Base-by-base conservation (phyloP, 1,140 invertebrate genomes). In the Tribolium castaneum region DNA sequence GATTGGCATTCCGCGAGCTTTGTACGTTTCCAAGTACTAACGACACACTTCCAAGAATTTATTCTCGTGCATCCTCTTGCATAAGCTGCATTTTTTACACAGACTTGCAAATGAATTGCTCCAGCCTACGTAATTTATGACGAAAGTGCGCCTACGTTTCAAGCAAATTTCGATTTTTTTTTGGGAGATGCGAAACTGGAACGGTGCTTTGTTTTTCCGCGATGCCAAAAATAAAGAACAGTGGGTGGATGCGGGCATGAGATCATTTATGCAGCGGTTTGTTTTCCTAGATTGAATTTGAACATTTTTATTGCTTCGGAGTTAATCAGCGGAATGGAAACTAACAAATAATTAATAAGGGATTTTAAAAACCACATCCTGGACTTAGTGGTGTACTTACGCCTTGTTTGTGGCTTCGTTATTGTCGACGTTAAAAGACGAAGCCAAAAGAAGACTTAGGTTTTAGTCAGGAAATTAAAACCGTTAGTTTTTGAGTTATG, bases 11-110 rank as follows among this genome's bases (percentile, higher is more conserved):
- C 54, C 54, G 16, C 54, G 54, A 45, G 39, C 39, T 45, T 45
- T 45, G 25, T 30, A 30, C 52, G 14, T 56, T 59, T 59, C 54
- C 54, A 59, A 59, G 16, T 59, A 59, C 54, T n/a, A 30, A 59
- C 54, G 54, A 59, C 54, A 59, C 54, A 59, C 54, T 59, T 59
- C 54, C 54, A 59, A 59, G 54, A 59, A 59, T 59, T 59, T 59
- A 59, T 59, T 59, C 54, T 12, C 54, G 54, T 19, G 54, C 54
- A 59, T 59, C 54, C 22, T 59, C 13, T 59, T 59, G 54, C 54
- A 59, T 59, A 59, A 59, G 25, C 14, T 25, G 19, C 54, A 59
- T 59, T 59, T n/a, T 59, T 59, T 59, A 22, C 19, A 59, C 19
- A 14, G 5, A n/a, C 19, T n/a, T 30, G 54, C 16, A 59, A 59